A percentile compares a stretch with the other conserved stretches of the same genome.
Evolutionary conservation across 2,113 vertebrate species (phyloP).

Genomic region (Leptocoma aspasia): DNA sequence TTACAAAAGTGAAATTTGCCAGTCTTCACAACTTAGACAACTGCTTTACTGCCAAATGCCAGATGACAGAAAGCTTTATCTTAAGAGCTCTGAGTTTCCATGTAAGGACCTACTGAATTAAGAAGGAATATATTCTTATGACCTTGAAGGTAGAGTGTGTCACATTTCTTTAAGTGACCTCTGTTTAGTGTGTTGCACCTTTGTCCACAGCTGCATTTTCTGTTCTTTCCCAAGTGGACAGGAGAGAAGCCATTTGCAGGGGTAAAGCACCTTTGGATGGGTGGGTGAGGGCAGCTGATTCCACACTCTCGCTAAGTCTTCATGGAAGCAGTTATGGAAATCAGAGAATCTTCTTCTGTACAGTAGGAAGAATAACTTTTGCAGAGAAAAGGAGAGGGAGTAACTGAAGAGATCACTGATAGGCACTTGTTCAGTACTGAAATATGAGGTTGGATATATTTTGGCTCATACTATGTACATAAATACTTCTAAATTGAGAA

Average conservation of each 20-base stretch:
- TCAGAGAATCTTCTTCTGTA: not conserved
- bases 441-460: not conserved
- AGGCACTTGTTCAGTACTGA: not conserved
- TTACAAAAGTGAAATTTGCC: slow-evolving; percentile 51
- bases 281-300: not conserved
- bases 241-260: not conserved
- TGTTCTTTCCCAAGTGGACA: not conserved
- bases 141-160: not conserved
- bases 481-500: slow-evolving; percentile 43
- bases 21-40: slow-evolving; percentile 8
- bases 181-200: not conserved
- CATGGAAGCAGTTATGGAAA: not conserved
- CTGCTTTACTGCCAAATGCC: not conserved
- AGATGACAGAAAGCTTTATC: not conserved
- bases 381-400: not conserved
- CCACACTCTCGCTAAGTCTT: too few species aligned
- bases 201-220: not conserved
- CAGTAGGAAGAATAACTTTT: not conserved
- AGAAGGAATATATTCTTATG: not conserved
- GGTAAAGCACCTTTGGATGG: not conserved
- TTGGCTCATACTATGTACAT: not conserved
- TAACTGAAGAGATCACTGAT: not conserved
- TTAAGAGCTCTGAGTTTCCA: not conserved
- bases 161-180: not conserved
- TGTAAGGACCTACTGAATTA: not conserved